Conservation (phyloP, 1,140 invertebrate genomes). For the Agrilus planipennis region DNA sequence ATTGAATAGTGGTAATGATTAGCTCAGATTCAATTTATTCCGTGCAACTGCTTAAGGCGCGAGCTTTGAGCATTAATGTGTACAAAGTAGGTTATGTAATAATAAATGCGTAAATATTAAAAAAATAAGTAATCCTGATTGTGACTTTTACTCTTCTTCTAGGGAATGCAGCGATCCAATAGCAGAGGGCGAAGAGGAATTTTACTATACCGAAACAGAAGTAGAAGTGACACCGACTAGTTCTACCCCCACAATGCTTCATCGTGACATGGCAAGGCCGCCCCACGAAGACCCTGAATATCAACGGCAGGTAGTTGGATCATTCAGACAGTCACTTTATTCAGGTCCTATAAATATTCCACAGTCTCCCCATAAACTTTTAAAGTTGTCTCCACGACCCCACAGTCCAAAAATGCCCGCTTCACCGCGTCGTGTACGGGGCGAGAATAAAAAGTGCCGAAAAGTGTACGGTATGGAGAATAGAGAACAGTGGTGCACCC, state of each 20-base stretch:
- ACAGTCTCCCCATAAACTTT: constrained; percentile 55
- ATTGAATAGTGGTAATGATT: no score
- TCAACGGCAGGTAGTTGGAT: constrained; percentile 60
- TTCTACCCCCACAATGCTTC: constrained; percentile 74
- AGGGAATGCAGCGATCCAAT: constrained; percentile 29
- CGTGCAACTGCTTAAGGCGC: no score
- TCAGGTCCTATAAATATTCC: constrained; percentile 24
- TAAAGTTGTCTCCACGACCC: constrained; percentile 54
- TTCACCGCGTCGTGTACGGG: constrained; percentile 66
- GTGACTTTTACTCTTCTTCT: no score
- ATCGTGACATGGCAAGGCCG: constrained; percentile 86
- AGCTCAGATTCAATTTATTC: no score
- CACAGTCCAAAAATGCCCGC: constrained; percentile 43
- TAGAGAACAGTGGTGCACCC: constrained; percentile 92
- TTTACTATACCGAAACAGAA: constrained; percentile 88
- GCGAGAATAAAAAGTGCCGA: constrained; percentile 89
- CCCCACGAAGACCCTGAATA: constrained; percentile 89
- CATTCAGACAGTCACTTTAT: constrained; percentile 39
- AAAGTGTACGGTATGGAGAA: constrained; percentile 98
- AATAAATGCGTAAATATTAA: no score
- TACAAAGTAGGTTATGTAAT: no score
- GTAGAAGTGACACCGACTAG: constrained; percentile 46
- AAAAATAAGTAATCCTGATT: no score
- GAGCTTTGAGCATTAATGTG: no score
- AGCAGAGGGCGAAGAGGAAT: constrained; percentile 83